Conservation (phyloP, 2,113 vertebrate genomes). For the Ochotona curzoniae region DNA sequence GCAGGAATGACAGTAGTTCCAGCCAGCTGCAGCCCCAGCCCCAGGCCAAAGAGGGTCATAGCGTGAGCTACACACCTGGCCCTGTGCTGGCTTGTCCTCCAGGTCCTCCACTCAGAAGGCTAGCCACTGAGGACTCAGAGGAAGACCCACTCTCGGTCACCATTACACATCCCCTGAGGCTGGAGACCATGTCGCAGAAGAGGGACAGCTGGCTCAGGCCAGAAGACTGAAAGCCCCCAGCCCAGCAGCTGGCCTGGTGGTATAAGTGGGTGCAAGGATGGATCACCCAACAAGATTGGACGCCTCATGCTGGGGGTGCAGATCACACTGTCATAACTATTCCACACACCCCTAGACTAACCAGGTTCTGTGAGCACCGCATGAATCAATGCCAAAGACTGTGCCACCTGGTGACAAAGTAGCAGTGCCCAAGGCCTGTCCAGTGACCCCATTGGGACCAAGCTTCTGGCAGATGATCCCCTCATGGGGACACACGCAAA, state of each 20-base stretch:
- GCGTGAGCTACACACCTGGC: not conserved
- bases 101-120: not conserved
- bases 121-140: too few species aligned
- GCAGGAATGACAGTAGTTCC: not conserved
- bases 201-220: not conserved
- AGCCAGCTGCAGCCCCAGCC: not conserved
- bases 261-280: too few species aligned
- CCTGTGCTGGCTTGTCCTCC: not conserved
- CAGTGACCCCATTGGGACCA: not conserved
- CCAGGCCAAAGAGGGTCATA: accelerated
- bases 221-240: not conserved
- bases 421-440: not conserved
- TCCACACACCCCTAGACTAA: too few species aligned
- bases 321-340: not conserved
- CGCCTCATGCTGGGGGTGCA: not conserved
- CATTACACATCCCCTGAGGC: not conserved
- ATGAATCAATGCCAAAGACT: not conserved
- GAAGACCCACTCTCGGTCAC: not conserved
- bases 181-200: not conserved
- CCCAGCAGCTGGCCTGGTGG: not conserved
- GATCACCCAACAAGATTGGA: not conserved
- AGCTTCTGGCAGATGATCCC: not conserved
- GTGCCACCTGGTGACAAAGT: not conserved
- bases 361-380: not conserved
- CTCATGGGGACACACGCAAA: not conserved